Percentiles rank a stretch among this genome's conserved stretches.
These are phyloP conservation scores for Microcebus griseorufus DNA, from an alignment of 2,113 vertebrate genomes.

Conservation along the genomic window DNA sequence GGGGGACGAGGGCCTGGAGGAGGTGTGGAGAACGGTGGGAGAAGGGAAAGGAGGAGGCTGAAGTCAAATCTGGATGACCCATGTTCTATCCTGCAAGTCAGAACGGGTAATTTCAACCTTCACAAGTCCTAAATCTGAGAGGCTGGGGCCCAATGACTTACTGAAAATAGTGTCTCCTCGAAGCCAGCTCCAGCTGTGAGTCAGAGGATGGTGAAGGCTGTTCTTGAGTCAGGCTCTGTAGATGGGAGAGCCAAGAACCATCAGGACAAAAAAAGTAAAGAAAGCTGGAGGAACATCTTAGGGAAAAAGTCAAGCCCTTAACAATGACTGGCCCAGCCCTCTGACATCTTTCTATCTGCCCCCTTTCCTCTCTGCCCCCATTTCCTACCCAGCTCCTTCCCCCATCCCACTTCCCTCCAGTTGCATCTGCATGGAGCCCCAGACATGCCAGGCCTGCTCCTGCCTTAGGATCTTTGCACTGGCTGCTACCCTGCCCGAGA, in stretches of 20 bases:
- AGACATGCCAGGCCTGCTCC: neutral
- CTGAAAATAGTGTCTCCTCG: neutral
- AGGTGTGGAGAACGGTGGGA: fast-evolving
- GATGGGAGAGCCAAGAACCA: neutral
- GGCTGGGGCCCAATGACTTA: neutral
- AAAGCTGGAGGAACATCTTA: neutral
- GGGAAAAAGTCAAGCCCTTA: neutral
- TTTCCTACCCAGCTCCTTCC: neutral
- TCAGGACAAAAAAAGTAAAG: neutral
- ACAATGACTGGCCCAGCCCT: neutral
- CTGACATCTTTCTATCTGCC: neutral
- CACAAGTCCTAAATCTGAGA: neutral
- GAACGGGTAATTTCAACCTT: neutral
- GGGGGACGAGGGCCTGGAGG: neutral
- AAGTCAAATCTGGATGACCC: neutral
- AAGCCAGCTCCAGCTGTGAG: neutral
- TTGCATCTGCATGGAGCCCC: neutral
- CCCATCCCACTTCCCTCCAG: neutral
- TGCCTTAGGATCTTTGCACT: neutral
- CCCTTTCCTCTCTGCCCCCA: neutral
- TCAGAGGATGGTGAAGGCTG: neutral
- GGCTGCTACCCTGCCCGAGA: neutral
- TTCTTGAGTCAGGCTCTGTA: neutral
- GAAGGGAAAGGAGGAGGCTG: neutral
- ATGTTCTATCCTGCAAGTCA: neutral